Evolutionary conservation across 2,797 vertebrate genomes (phyloP).

Genomic region (Gambelia wislizenii): DNA sequence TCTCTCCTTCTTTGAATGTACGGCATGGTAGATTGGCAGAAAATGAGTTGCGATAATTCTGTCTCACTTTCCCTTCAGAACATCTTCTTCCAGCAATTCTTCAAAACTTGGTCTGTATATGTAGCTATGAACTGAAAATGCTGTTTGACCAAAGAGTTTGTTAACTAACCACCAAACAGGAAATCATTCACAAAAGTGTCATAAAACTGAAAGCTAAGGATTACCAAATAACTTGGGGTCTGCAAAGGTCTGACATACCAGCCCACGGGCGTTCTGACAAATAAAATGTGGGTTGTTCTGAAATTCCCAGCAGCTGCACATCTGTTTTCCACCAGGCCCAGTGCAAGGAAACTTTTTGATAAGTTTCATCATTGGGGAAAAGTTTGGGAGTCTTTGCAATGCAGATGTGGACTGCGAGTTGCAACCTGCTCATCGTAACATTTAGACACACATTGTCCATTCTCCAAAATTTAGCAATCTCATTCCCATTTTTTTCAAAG

Average conservation of each 20-base stretch:
- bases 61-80: too few species aligned
- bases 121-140: neutral
- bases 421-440: neutral
- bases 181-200: conserved; percentile 12
- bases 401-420: conserved; percentile 26
- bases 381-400: conserved; percentile 15
- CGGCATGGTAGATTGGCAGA: neutral
- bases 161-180: conserved; percentile 30
- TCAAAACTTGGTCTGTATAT: neutral
- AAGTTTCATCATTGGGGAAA: neutral
- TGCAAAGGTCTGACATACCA: conserved; percentile 48
- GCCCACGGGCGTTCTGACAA: conserved; percentile 52
- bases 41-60: neutral
- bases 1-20: neutral
- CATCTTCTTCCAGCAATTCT: neutral
- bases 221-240: conserved; percentile 64
- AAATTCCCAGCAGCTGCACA: conserved; percentile 62
- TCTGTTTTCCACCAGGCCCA: conserved; percentile 51
- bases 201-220: conserved; percentile 54
- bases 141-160: neutral
- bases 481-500: neutral
- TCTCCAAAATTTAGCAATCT: neutral
- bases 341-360: neutral
- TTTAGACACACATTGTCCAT: rapidly evolving
- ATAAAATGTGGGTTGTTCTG: conserved; percentile 63